phyloP scores from a whole-genome alignment of 2,888 invertebrate genomes.

The Lasiommata megera region DNA sequence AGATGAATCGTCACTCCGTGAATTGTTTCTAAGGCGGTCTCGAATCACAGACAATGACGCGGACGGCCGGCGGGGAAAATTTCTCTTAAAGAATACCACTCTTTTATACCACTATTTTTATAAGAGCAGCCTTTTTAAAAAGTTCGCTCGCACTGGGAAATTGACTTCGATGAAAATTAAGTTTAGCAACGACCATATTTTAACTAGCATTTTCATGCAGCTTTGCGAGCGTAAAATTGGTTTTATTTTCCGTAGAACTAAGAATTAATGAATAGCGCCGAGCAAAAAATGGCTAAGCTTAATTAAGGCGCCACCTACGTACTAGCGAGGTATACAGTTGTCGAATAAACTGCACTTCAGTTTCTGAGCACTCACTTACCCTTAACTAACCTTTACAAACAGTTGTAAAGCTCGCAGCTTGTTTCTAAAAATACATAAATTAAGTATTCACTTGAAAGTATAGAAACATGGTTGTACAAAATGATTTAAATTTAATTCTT shows the following conservation, averaged over 20 bases:
- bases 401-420: too few species aligned
- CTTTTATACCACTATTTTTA: slow-evolving; percentile 27
- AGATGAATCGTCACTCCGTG: slow-evolving; percentile 71
- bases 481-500: too few species aligned
- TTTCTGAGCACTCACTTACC: neutral
- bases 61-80: slow-evolving; percentile 16
- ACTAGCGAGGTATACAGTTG: neutral
- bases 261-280: slow-evolving; percentile 4
- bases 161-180: slow-evolving; percentile 19
- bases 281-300: slow-evolving; percentile 5
- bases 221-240: neutral
- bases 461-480: too few species aligned
- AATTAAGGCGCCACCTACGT: neutral
- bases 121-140: slow-evolving; percentile 21
- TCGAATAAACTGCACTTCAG: neutral
- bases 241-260: neutral
- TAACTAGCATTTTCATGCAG: slow-evolving; percentile 7
- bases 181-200: slow-evolving; percentile 5
- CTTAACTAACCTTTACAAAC: too few species aligned
- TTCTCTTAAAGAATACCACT: slow-evolving; percentile 25
- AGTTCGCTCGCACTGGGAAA: slow-evolving; percentile 19
- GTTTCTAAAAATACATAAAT: too few species aligned
- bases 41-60: slow-evolving; percentile 32
- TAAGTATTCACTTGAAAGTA: too few species aligned
- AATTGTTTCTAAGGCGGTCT: slow-evolving; percentile 50